Base-by-base conservation (phyloP, 2,888 invertebrate species). In the Netelia virgata region DNA sequence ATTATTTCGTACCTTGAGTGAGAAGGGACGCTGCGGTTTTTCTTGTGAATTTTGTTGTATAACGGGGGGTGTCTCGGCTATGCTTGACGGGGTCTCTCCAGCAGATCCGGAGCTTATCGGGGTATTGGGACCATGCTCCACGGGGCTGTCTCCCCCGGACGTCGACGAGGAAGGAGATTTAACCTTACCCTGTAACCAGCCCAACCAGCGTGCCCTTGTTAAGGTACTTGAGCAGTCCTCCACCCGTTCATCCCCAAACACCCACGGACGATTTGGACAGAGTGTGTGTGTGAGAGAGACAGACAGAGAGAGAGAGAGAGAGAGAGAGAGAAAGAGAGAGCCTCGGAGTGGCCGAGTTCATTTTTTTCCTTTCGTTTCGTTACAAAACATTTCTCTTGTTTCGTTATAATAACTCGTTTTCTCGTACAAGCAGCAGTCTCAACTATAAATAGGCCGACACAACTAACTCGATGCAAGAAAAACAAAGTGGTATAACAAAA, bases 11-110 rank as follows among this genome's bases (percentile, higher is more conserved):
- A 95, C 95, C 95, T 95, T 95, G 90, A 95, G 94, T 88, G 95
- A 95, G 93, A 95, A 95, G 90, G 95, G 95, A 92, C 95, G 94
- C 92, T 95, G 95, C 87, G 95, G 95, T 94, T 95, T 95, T 87
- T 94, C 93, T 92, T 92, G 92, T 83, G 91, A 86, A 91, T 90
- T 90, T 89, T 91, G 93, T 91, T 92, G 94, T 88, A 89, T 87
- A 88, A 90, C 90, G 43, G 88, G 87, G 88, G 89, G 86, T 87
- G 90, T 88, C 90, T 92, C 91, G 85, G 90, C 88, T 87, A 90
- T 88, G 85, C 90, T 91, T 83, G 92, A 86, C 80, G 93, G 90
- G 86, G 91, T 89, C 82, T 92, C 91, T 87, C 90, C 92, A 87
- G 91, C 88, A 88, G 92, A 92, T 89, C 90, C 91, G 87, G 93